These are phyloP conservation scores for Unio delphinus DNA, from an alignment of 2,888 invertebrate species.

Conservation along the genomic window DNA sequence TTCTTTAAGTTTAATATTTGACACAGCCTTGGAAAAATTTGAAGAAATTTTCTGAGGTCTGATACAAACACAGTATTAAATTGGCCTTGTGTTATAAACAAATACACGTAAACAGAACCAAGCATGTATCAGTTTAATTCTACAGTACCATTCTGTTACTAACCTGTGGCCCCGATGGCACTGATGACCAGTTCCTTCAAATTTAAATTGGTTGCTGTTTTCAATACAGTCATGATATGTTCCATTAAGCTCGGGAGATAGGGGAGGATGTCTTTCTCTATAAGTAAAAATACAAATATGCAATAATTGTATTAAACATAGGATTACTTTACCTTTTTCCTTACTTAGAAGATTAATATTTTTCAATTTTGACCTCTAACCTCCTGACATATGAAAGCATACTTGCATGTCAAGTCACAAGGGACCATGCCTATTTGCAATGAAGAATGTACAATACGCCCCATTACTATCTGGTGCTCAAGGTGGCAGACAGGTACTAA, in stretches of 20 bases:
- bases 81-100: neutral
- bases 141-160: constrained; percentile 9
- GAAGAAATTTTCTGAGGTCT: no score
- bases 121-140: neutral
- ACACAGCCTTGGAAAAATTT: no score
- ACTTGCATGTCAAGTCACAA: no score
- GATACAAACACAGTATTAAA: neutral
- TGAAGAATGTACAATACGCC: no score
- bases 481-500: no score
- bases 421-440: no score
- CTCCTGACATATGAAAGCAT: no score
- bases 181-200: constrained; percentile 81
- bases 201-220: constrained; percentile 69
- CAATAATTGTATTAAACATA: neutral
- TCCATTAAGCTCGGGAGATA: constrained; percentile 83
- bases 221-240: constrained; percentile 75
- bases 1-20: no score
- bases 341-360: no score
- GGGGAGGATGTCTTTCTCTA: constrained; percentile 80
- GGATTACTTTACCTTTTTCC: no score
- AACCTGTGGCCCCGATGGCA: constrained; percentile 78
- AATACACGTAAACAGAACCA: neutral
- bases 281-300: constrained; percentile 4
- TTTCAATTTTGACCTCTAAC: no score
- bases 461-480: no score